Percentiles rank a stretch among this genome's conserved stretches.
phyloP scores from a whole-genome alignment of 2,888 invertebrate genomes.

The Endotricha flammealis region DNA sequence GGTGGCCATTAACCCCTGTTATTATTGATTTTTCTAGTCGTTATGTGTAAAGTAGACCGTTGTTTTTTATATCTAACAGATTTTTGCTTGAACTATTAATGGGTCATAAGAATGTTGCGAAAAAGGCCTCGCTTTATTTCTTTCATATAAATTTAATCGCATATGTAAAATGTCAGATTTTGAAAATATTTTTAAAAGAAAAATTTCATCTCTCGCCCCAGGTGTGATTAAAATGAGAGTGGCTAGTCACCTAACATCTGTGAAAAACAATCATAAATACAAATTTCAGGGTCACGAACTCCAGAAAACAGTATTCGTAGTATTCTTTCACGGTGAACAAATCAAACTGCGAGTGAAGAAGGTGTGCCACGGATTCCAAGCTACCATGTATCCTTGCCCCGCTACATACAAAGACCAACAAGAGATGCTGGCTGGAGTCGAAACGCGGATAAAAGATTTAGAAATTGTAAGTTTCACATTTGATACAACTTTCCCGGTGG shows the following conservation, averaged over 20 bases:
- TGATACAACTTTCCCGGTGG: too few species aligned
- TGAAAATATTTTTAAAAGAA: too few species aligned
- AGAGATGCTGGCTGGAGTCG: conserved; percentile 85
- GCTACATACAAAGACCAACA: conserved; percentile 84
- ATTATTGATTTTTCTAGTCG: conserved; percentile 54
- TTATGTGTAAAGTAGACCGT: conserved; percentile 19
- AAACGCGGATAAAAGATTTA: conserved; percentile 85
- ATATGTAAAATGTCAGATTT: too few species aligned
- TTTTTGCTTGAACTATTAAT: too few species aligned
- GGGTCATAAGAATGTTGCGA: too few species aligned
- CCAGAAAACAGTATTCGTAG: conserved; percentile 83
- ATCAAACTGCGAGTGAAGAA: conserved; percentile 85
- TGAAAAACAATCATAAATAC: too few species aligned
- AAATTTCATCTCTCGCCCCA: too few species aligned
- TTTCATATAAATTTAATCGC: too few species aligned
- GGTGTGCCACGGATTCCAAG: conserved; percentile 87
- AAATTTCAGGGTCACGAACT: conserved; percentile 85
- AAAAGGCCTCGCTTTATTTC: too few species aligned
- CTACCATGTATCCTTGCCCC: conserved; percentile 87
- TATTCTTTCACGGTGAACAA: conserved; percentile 85
- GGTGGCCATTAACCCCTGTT: conserved; percentile 42
- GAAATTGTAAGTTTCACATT: conserved; percentile 72
- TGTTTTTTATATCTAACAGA: conserved; percentile 13
- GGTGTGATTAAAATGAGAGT: too few species aligned
- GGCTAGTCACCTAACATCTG: too few species aligned